phyloP scores from a whole-genome alignment of 2,797 vertebrate genomes.

The Dromococcyx pavoninus region DNA sequence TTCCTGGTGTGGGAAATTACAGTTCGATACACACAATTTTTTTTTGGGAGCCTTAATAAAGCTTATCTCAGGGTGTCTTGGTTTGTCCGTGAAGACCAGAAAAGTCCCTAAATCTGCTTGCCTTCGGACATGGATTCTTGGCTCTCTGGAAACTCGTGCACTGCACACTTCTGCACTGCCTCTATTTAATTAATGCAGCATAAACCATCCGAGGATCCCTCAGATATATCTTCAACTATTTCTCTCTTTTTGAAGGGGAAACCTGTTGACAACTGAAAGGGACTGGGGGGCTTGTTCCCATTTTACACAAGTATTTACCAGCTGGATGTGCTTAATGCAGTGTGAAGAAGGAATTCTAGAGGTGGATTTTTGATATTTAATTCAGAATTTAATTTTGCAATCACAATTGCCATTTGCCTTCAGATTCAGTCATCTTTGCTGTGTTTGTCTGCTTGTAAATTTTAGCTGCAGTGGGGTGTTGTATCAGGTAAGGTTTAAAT shows the following conservation, averaged over 20 bases:
- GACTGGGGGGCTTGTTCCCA: neutral
- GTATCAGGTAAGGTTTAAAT: neutral
- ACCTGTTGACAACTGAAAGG: neutral
- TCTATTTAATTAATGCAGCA: fast-evolving
- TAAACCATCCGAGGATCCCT: neutral
- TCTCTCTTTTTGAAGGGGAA: neutral
- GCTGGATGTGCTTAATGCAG: neutral
- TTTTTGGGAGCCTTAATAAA: neutral
- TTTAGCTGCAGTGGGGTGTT: neutral
- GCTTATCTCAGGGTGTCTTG: neutral
- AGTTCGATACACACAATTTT: neutral
- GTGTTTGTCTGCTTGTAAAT: neutral
- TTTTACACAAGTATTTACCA: neutral
- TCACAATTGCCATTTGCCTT: neutral
- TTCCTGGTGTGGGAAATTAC: neutral
- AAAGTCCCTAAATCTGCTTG: neutral
- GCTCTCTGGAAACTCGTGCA: neutral
- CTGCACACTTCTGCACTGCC: neutral
- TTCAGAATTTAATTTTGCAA: neutral
- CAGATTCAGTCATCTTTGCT: neutral
- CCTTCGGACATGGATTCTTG: neutral
- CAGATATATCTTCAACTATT: neutral
- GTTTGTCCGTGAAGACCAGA: neutral
- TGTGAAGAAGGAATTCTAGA: neutral
- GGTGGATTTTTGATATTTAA: neutral